Percentiles rank a stretch among this genome's conserved stretches.
Conservation (phyloP, 2,113 vertebrate species). For the Lagopus leucura region DNA sequence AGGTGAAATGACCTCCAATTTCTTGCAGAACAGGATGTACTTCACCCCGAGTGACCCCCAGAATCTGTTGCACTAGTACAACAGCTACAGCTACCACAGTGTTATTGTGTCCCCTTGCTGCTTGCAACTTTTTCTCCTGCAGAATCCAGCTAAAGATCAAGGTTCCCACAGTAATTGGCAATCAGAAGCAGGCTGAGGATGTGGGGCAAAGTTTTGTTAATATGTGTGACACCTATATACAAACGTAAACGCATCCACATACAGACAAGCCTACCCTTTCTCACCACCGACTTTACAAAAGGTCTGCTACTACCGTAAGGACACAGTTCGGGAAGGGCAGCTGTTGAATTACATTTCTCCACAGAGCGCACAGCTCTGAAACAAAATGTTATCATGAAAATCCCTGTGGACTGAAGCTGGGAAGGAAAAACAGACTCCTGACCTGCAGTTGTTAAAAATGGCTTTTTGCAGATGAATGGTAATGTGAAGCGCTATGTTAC, state of each 20-base stretch:
- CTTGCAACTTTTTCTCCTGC: background rate
- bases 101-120: background rate
- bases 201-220: background rate
- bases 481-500: background rate
- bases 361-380: background rate
- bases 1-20: background rate
- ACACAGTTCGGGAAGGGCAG: constrained; percentile 33
- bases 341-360: constrained; percentile 55
- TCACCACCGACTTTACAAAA: background rate
- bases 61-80: fast-evolving
- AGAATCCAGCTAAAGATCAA: background rate
- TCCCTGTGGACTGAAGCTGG: constrained; percentile 40
- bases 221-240: background rate
- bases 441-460: constrained; percentile 64
- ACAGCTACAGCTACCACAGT: background rate
- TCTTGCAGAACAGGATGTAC: background rate
- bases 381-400: constrained; percentile 62
- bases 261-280: background rate
- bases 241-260: background rate
- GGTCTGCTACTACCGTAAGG: constrained; percentile 47
- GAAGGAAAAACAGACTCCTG: constrained; percentile 52
- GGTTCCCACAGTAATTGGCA: background rate
- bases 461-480: constrained; percentile 52
- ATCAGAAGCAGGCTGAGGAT: background rate
- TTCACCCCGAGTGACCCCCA: background rate